Percentiles rank a stretch among this genome's conserved stretches.
Evolutionary conservation across 2,888 invertebrate species (phyloP).

Genomic region (Xylocampa areola): DNA sequence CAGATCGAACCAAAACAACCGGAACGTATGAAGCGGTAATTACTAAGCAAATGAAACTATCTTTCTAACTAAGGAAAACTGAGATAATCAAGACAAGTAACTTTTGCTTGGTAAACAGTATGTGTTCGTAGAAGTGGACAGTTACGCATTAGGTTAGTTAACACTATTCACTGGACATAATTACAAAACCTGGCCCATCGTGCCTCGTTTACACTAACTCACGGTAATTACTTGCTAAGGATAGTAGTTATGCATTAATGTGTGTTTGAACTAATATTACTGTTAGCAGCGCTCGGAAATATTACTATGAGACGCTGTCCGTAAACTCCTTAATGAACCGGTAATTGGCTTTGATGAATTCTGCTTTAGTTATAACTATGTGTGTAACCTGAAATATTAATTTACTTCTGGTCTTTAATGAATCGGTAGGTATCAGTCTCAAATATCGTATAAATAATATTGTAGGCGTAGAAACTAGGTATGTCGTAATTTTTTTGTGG

Average conservation of each 20-base stretch:
- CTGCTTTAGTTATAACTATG: too few species aligned
- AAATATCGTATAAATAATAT: too few species aligned
- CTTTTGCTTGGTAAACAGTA: constrained; percentile 57
- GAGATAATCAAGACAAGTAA: constrained; percentile 57
- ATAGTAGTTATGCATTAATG: neutral
- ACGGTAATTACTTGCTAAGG: constrained; percentile 20
- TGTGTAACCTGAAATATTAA: too few species aligned
- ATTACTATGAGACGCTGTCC: too few species aligned
- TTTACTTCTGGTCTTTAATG: too few species aligned
- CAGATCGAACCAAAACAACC: constrained; percentile 26
- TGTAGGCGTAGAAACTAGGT: too few species aligned
- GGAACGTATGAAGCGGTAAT: constrained; percentile 43
- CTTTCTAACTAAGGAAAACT: constrained; percentile 59
- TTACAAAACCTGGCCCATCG: constrained; percentile 63
- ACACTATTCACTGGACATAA: constrained; percentile 65
- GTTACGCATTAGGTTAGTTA: constrained; percentile 64
- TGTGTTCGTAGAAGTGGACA: constrained; percentile 60
- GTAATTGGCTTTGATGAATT: too few species aligned
- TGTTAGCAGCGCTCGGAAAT: too few species aligned
- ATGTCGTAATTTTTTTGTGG: too few species aligned
- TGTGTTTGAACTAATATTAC: neutral
- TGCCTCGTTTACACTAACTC: constrained; percentile 58
- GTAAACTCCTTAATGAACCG: too few species aligned
- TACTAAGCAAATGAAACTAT: constrained; percentile 55
- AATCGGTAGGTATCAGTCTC: too few species aligned